Evolutionary conservation across 2,113 vertebrate genomes (phyloP).

Genomic region (Craseonycteris thonglongyai): DNA sequence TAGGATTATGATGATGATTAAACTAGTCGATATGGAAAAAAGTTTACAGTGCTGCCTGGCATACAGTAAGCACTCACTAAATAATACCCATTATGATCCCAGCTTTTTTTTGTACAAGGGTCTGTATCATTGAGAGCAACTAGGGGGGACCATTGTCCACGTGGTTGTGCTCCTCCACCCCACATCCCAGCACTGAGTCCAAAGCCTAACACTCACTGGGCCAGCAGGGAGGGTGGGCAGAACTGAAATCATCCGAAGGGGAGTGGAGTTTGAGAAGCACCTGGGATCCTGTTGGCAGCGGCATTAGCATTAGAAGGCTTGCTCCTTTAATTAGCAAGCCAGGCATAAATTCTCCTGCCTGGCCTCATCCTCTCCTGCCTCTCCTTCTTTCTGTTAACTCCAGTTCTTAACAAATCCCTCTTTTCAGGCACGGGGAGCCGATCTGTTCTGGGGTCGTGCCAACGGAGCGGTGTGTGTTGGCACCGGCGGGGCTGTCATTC

Average conservation of each 20-base stretch:
- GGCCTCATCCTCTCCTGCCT: conserved; percentile 67
- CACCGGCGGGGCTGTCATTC: conserved; percentile 80
- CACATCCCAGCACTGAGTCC: neutral
- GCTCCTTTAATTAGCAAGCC: conserved; percentile 73
- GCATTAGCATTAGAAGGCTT: conserved; percentile 51
- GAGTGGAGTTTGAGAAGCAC: conserved; percentile 11
- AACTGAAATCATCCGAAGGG: neutral
- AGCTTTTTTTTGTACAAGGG: neutral
- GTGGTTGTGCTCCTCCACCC: neutral
- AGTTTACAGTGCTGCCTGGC: neutral
- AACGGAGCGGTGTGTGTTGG: conserved; percentile 79
- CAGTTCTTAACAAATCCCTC: conserved; percentile 80
- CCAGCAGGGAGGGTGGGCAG: neutral
- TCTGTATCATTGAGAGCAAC: neutral
- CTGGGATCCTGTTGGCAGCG: neutral
- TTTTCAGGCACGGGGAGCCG: conserved; percentile 80
- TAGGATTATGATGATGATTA: neutral
- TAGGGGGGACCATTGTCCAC: rapidly evolving
- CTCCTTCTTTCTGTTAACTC: conserved; percentile 73
- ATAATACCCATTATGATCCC: neutral
- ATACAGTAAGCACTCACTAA: neutral
- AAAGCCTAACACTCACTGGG: neutral
- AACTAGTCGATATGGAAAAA: neutral
- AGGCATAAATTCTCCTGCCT: conserved; percentile 68
- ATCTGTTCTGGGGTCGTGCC: conserved; percentile 80